Evolutionary conservation across 2,797 vertebrate species (phyloP), one percentile per base, ranked within the genome.

Genomic region (Atherinosoma microstoma): DNA sequence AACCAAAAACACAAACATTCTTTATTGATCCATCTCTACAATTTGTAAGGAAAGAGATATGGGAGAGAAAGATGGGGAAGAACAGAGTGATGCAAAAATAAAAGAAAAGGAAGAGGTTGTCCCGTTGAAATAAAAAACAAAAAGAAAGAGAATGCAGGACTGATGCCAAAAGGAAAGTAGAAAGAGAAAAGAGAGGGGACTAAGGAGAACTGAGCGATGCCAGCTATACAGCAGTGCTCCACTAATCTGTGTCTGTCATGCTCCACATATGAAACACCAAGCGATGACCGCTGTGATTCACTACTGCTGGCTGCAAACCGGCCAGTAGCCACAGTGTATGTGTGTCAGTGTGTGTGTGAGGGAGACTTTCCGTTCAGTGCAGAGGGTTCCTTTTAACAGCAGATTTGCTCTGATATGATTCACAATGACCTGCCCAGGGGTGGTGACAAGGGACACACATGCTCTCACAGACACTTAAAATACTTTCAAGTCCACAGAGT

Each of bases 251-350:
- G 81, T 85, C 84, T 89, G 91, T 91, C 89, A 86, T 76, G 85
- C 87, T 85, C 82, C 65, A 74, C 80, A 87, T 85, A 92, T 87
- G 87, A 86, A 91, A 88, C 80, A 80, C 73, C 77, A 64, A 90
- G 85, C 84, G 87, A 91, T 91, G 91, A 88, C 87, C 81, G 64
- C 86, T 83, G 80, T 91, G 90, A 90, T 91, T 90, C 90, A 92
- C 85, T 73, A 66, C 77, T 65, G 75, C 87, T 84, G 87, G 88
- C 86, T 67, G 20, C 79, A 42, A 54, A 78, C 84, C 80, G 80
- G 79, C 75, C 72, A 84, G 69, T 57, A 76, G 60, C 69, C 73
- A 64, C 56, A 5, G 7, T 45, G 38, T 40, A 51, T 75, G 64
- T 60, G 75, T 22, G 24, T 58, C 8, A 54, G 53, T 51, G 69